Base-by-base conservation (phyloP, 2,113 vertebrate genomes). In the Hymenochirus boettgeri region DNA sequence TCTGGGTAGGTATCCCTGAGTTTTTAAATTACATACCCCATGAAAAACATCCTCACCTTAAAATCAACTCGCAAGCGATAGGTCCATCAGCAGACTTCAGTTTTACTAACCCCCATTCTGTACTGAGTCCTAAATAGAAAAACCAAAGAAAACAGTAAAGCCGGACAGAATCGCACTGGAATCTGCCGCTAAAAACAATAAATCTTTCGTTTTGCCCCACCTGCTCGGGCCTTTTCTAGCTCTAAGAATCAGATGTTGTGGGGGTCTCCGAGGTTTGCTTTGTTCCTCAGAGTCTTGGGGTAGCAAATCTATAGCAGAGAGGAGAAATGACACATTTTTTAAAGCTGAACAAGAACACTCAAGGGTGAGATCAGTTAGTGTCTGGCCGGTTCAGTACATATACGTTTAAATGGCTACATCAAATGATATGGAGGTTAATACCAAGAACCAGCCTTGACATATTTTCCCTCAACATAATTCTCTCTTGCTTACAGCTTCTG, bases 51-150 rank as follows among this genome's bases (percentile, higher is more conserved):
- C 42, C 23, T 2, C 69, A 96, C 93, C 89, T 96, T 96, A 70
- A 95, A 94, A 77, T 95, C 91, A 2, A 95, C 90, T 23, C 89
- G 78, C 72, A 96, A 89, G 51, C 92, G 90, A 70, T 91, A 88
- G 11, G 88, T 3, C 91, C 91, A 60, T 94, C 88, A 0, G 89
- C 86, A 2, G 87, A 88, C 58, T 87, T 88, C 11, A 90, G 84
- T 70, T 91, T 90, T 70, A 91, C 84, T 89, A 86, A 81, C 91
- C 92, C 19, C 92, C 92, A 51, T 93, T 92, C 52, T 88, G 86
- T 39, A 93, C 75, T 22, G 91, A 59, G 29, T 59, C 65, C 65
- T 67, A 35, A 7, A 35, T 13, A 13, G 25, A 19, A n/a, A 21
- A 8, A 57, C 11, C 22, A 52, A 33, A 33, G 31, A 2, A 33